phyloP scores from a whole-genome alignment of 1,140 invertebrate genomes.

The Temnothorax nylanderi region DNA sequence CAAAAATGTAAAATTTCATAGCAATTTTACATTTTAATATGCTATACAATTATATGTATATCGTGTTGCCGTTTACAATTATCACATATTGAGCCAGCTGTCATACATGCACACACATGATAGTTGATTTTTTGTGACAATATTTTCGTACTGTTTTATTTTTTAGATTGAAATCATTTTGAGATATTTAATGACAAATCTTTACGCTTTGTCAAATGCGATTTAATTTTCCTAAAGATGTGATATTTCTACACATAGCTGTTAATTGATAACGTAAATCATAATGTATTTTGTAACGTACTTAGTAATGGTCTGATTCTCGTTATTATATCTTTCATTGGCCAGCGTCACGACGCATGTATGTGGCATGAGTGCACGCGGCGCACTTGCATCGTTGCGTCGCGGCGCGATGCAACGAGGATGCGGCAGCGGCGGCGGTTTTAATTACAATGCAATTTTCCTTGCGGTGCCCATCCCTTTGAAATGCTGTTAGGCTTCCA shows the following conservation, averaged over 20 bases:
- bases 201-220: neutral
- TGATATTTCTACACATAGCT: neutral
- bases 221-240: neutral
- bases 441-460: conserved; percentile 86
- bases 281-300: neutral
- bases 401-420: conserved; percentile 42
- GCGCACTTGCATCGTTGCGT: conserved; percentile 16
- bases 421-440: conserved; percentile 66
- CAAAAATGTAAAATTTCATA: neutral
- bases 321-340: neutral
- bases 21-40: no score
- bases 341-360: neutral
- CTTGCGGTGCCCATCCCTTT: conserved; percentile 80
- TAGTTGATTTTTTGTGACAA: neutral
- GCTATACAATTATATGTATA: no score
- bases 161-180: neutral
- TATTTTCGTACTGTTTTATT: neutral
- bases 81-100: neutral
- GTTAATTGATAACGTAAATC: neutral
- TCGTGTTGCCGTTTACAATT: no score
- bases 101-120: neutral
- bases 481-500: conserved; percentile 84
- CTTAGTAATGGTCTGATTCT: neutral
- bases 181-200: neutral
- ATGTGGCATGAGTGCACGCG: conserved; percentile 17